These are phyloP conservation scores for Scaptomyza hsui DNA, from an alignment of 1,140 invertebrate genomes.

Conservation along the genomic window DNA sequence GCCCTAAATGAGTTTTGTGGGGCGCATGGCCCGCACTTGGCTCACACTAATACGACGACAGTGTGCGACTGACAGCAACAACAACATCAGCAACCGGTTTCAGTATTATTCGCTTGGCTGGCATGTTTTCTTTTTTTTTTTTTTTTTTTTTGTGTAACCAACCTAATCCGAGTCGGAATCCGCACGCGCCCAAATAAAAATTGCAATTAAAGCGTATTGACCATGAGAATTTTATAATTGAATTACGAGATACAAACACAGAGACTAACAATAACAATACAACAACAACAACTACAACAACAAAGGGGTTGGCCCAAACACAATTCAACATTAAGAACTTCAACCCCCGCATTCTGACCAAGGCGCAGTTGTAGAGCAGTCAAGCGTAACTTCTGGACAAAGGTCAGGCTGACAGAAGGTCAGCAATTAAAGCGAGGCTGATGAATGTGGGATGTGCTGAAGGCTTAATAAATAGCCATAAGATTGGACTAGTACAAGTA, in stretches of 20 bases:
- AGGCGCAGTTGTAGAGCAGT: slow-evolving; percentile 17
- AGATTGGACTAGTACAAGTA: slow-evolving; percentile 7
- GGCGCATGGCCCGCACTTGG: slow-evolving; percentile 10
- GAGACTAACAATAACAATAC: not conserved
- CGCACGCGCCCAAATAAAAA: slow-evolving; percentile 63
- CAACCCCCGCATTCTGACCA: not conserved
- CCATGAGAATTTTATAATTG: slow-evolving; percentile 80
- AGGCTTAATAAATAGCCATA: slow-evolving; percentile 54
- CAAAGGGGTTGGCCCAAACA: slow-evolving; percentile 42
- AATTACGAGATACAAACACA: slow-evolving; percentile 51
- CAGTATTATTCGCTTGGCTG: slow-evolving; percentile 18
- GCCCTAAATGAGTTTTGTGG: slow-evolving; percentile 67
- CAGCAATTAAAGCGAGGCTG: slow-evolving; percentile 66
- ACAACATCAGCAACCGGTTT: slow-evolving; percentile 5
- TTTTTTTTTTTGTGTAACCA: not conserved
- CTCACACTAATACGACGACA: slow-evolving; percentile 22
- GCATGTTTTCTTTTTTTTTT: not conserved
- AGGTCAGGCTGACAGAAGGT: slow-evolving; percentile 61
- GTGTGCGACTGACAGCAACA: slow-evolving; percentile 43
- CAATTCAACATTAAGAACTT: slow-evolving; percentile 21
- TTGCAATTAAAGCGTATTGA: slow-evolving; percentile 81
- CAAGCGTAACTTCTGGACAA: slow-evolving; percentile 36
- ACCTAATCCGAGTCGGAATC: slow-evolving; percentile 38
- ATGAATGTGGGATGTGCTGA: slow-evolving; percentile 45
- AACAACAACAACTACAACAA: slow-evolving; percentile 7